Evolutionary conservation across 2,888 invertebrate genomes (phyloP), one percentile per base, ranked within the genome.

Genomic region (Tricholauxania praeusta): DNA sequence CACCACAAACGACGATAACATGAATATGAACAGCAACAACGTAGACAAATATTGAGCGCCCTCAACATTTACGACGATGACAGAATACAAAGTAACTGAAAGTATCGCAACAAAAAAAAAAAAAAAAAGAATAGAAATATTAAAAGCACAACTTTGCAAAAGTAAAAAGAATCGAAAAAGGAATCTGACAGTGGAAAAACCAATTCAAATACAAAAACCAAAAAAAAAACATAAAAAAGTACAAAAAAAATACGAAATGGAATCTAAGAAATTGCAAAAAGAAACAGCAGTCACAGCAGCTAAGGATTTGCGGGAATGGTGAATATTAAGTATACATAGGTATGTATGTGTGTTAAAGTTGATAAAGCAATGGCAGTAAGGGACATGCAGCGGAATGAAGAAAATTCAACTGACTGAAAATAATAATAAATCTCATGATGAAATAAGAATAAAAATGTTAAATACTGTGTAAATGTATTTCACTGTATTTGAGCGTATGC

Each of bases 41-140:
- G 39, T 4, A 22, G 66, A 60, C 67, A 68, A 39, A 75, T 76
- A 77, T 75, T 76, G 76, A 72, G 73, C 71, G 76, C 75, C 72
- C 72, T 75, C 74, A 76, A 77, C 75, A 78, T 76, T 78, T 74
- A 55, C 70, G 66, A 85, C 85, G 86, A 81, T 85, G 85, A 85
- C 85, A 85, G 84, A 84, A 84, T 84, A 85, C 84, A 85, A 84
- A 84, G 86, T 84, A 85, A 83, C 85, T 83, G 85, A 85, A 84
- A 85, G 85, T 85, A 84, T 83, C 78, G 83, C 80, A 70, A 53
- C 55, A 59, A 69, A 49, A 57, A 62, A 63, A 12, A 15, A 60
- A 28, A 15, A 57, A 39, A 59, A 12, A 69, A 49, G 19, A 59
- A 57, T n/a, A 19, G 22, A n/a, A 17, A 49, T 49, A 69, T 59